Conservation (phyloP, 2,888 invertebrate genomes). For the Sylvicola fuscatus region DNA sequence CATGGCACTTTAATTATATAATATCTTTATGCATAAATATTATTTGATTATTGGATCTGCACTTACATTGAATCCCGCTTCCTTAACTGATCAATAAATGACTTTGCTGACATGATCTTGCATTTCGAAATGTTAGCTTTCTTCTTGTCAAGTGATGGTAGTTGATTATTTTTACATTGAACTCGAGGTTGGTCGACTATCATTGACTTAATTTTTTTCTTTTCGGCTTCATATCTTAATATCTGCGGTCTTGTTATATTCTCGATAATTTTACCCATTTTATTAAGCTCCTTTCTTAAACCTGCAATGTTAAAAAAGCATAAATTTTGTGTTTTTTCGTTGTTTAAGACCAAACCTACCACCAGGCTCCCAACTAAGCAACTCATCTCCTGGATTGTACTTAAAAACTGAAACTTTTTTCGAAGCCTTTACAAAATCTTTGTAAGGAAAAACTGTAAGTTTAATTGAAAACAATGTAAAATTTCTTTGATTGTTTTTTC, state of each 20-base stretch:
- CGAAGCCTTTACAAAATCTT: constrained; percentile 1
- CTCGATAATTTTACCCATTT: constrained; percentile 21
- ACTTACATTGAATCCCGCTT: constrained; percentile 5
- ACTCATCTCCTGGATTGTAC: constrained; percentile 1
- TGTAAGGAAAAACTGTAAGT: not conserved
- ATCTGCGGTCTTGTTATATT: constrained; percentile 18
- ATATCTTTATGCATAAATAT: not conserved
- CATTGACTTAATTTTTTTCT: constrained; percentile 5
- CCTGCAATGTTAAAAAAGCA: constrained; percentile 7
- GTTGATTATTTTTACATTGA: constrained; percentile 3
- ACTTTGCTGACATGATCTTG: not conserved
- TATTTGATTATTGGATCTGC: not conserved
- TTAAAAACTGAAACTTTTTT: constrained; percentile 1
- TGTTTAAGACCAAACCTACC: not conserved
- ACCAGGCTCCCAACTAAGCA: too few relatives aligned
- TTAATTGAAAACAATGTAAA: too few relatives aligned
- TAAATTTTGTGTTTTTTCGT: constrained; percentile 4
- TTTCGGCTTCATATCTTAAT: constrained; percentile 7
- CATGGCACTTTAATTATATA: constrained; percentile 14
- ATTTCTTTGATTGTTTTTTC: not conserved
- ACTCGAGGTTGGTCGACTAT: constrained; percentile 8
- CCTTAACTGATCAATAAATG: constrained; percentile 3
- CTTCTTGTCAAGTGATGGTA: not conserved
- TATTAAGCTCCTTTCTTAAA: constrained; percentile 14
- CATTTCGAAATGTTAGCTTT: not conserved